Conservation (phyloP, 2,113 vertebrate genomes). For the Actenoides lindsayi region DNA sequence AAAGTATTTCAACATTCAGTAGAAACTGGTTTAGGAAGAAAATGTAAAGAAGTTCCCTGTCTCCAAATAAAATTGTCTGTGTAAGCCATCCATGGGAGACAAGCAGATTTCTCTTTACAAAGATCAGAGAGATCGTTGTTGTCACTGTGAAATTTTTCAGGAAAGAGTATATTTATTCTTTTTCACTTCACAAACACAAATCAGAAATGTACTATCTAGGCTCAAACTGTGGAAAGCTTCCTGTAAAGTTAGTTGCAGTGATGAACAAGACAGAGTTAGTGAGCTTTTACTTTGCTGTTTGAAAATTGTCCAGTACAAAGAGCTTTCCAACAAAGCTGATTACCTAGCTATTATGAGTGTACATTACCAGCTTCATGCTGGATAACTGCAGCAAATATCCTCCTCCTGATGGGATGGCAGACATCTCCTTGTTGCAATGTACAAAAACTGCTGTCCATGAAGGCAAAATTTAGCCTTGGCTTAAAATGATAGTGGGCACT, state of each 20-base stretch:
- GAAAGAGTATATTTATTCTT: not conserved
- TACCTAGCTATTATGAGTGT: not conserved
- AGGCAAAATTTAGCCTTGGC: not conserved
- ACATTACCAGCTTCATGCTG: not conserved
- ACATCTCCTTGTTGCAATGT: not conserved
- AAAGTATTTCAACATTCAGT: not conserved
- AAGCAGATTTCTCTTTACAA: not conserved
- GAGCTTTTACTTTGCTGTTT: not conserved
- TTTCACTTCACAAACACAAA: not conserved
- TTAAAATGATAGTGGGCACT: not conserved
- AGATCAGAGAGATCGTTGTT: not conserved
- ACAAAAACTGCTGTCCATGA: not conserved
- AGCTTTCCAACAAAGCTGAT: not conserved
- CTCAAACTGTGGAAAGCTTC: not conserved
- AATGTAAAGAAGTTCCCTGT: not conserved
- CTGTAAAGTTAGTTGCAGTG: not conserved
- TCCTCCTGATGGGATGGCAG: not conserved
- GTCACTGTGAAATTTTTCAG: not conserved
- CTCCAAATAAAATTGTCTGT: slow-evolving; percentile 2
- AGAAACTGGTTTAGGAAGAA: not conserved
- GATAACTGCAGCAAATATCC: not conserved
- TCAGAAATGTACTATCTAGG: not conserved
- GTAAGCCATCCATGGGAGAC: not conserved
- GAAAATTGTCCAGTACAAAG: not conserved
- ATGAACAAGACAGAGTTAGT: not conserved